Evolutionary conservation across 1,140 invertebrate genomes (phyloP).

Genomic region (Drosophila tropicalis): DNA sequence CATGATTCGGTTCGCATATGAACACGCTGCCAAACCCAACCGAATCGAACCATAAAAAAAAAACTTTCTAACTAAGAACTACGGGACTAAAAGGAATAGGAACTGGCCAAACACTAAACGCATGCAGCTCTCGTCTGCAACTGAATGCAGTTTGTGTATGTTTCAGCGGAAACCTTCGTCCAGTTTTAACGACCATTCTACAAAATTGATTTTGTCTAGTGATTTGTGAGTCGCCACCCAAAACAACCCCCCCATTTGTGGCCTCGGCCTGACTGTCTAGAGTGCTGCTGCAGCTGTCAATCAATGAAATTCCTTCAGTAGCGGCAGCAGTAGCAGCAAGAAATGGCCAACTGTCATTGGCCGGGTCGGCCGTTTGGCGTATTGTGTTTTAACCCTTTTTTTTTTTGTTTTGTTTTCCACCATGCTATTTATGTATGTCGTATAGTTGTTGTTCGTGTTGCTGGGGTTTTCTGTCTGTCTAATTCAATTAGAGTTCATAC

Average conservation of each 20-base stretch:
- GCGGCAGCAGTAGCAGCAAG: neutral
- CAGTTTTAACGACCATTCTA: slow-evolving; percentile 29
- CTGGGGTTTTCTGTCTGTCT: slow-evolving; percentile 41
- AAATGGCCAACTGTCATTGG: slow-evolving; percentile 44
- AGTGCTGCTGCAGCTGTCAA: slow-evolving; percentile 38
- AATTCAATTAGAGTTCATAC: slow-evolving; percentile 78
- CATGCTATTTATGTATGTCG: slow-evolving; percentile 15
- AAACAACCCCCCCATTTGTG: neutral
- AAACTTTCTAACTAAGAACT: neutral
- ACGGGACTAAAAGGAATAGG: neutral
- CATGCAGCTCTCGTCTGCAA: slow-evolving; percentile 50
- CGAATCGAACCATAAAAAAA: too few species aligned
- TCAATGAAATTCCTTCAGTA: slow-evolving; percentile 57
- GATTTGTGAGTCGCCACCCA: slow-evolving; percentile 46
- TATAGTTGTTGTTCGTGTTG: slow-evolving; percentile 31
- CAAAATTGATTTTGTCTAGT: slow-evolving; percentile 67
- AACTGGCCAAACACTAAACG: slow-evolving; percentile 35
- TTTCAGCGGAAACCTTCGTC: slow-evolving; percentile 21
- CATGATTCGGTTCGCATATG: slow-evolving; percentile 48
- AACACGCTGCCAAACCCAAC: slow-evolving; percentile 3
- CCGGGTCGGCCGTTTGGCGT: neutral
- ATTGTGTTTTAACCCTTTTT: slow-evolving; percentile 8
- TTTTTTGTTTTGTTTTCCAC: neutral
- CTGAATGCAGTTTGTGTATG: slow-evolving; percentile 42
- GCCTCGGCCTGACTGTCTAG: neutral